Evolutionary conservation across 2,797 vertebrate genomes (phyloP).

Genomic region (Alauda arvensis): DNA sequence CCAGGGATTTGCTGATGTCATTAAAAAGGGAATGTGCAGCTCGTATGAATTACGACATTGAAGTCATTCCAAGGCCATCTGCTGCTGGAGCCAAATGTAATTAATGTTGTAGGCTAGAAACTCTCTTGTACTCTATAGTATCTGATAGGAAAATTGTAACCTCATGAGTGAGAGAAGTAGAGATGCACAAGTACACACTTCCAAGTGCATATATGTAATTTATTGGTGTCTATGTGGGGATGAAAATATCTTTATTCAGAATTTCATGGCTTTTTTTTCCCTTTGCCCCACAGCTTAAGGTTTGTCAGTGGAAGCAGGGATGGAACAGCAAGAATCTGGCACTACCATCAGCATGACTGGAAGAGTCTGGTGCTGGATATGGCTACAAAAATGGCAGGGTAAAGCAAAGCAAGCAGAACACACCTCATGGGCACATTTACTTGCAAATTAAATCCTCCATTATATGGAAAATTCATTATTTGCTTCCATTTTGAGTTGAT

Average conservation of each 20-base stretch:
- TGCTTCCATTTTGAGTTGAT: not conserved
- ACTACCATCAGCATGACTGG: slow-evolving; percentile 96
- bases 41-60: slow-evolving; percentile 28
- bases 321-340: slow-evolving; percentile 94
- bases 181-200: not conserved
- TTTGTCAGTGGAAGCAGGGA: slow-evolving; percentile 98
- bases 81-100: slow-evolving; percentile 43
- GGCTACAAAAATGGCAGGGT: slow-evolving; percentile 91
- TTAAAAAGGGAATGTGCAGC: slow-evolving; percentile 43
- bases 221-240: not conserved
- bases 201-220: not conserved
- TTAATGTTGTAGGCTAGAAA: slow-evolving; percentile 25
- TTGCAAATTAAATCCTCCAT: not conserved
- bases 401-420: slow-evolving; percentile 26
- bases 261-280: not conserved
- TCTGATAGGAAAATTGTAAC: slow-evolving; percentile 25
- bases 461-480: not conserved
- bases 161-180: not conserved
- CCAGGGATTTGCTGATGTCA: slow-evolving; percentile 52
- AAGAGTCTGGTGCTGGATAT: slow-evolving; percentile 90
- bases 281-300: slow-evolving; percentile 70
- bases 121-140: not conserved
- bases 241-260: not conserved
- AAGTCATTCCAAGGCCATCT: slow-evolving; percentile 59
- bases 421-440: not conserved